Base-by-base conservation (phyloP, 2,797 vertebrate species). In the Allobates femoralis region DNA sequence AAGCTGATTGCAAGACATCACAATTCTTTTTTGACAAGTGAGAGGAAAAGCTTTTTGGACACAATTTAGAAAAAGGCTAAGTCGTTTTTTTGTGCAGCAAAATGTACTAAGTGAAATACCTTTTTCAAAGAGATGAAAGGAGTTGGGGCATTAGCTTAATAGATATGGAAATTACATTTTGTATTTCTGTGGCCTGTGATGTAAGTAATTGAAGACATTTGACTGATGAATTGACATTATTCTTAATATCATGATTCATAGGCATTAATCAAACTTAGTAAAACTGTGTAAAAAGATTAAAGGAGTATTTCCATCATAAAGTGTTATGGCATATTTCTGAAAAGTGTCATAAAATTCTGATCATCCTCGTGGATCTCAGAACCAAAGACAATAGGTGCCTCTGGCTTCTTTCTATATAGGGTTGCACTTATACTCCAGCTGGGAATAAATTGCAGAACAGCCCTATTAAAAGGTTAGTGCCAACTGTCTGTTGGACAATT, bases 1-100 rank as follows among this genome's bases (percentile, higher is more conserved):
- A 84, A 28, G 37, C 71, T 81, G 85, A 86, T 86, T 86, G 69
- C 28, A 62, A 62, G 56, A 46, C 23, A n/a, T 62, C 21, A 34
- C 34, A 62, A 19, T 64, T 80, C 77, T 79, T 60, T 7, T 80
- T 41, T 64, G 58, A 50, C 23, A 28, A 80, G 32, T 60, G 51
- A 16, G 15, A n/a, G 4, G 19, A 86, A 81, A 81, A 53, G 69
- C 79, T 82, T 76, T 75, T 64, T 86, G 69, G 58, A 75, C 69
- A 51, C 8, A 85, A 51, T 66, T 77, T 76, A 37, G 41, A 28
- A 46, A 46, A 60, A 41, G 14, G 34, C 34, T 53, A 50, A 56
- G n/a, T 14, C 11, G 46, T 64, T 55, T 58, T n/a, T 85, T 79
- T 73, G 75, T 79, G 23, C 75, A 21, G 21, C 55, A 41, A 62